A percentile compares a stretch with the other conserved stretches of the same genome.
Conservation (phyloP, 37 sponge, comb jelly and placozoan genomes). For the Crambe crambe region DNA sequence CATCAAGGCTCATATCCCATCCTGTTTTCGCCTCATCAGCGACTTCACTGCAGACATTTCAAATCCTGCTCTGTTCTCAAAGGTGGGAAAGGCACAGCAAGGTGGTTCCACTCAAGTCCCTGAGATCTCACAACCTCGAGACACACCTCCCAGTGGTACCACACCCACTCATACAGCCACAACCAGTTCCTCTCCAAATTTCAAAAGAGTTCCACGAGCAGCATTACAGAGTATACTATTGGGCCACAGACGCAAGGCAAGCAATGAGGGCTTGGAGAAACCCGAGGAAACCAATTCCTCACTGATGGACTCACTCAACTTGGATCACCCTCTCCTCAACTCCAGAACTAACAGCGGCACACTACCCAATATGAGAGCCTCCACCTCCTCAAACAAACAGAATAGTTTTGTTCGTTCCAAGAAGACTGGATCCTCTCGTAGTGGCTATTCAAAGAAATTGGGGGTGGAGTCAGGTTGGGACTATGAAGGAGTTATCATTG, state of each 20-base stretch:
- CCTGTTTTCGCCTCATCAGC: conserved; percentile 37
- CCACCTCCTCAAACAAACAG: neutral
- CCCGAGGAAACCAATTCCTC: neutral
- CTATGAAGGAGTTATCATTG: neutral
- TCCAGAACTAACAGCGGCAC: neutral
- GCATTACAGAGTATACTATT: no score
- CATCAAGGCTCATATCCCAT: conserved; percentile 26
- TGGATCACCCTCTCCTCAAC: conserved; percentile 2
- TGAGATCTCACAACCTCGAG: no score
- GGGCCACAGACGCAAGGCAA: neutral
- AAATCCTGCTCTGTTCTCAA: neutral
- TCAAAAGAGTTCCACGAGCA: neutral
- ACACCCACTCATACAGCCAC: no score
- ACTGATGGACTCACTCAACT: conserved; percentile 41
- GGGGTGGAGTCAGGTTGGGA: neutral
- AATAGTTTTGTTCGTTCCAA: neutral
- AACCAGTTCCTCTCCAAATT: neutral
- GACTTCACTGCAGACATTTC: conserved; percentile 14
- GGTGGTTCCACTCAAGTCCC: no score
- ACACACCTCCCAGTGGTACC: no score
- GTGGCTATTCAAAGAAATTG: neutral
- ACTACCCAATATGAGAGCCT: neutral
- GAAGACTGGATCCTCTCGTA: neutral
- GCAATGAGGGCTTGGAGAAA: neutral
- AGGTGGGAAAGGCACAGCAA: no score